phyloP scores from a whole-genome alignment of 2,888 invertebrate species.

The Parapristionchus giblindavisi region DNA sequence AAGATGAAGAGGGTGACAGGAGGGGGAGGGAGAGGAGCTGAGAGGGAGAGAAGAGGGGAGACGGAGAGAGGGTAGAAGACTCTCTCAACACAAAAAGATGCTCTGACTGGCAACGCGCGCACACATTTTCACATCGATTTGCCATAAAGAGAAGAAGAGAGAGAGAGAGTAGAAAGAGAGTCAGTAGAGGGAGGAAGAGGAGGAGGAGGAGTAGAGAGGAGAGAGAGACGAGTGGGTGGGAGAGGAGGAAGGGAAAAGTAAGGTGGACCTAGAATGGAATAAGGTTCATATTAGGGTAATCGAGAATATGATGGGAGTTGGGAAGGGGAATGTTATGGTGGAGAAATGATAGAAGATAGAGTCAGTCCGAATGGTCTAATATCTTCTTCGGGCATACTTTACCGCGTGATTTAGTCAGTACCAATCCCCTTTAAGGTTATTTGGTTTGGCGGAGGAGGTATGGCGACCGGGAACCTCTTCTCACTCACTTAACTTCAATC shows the following conservation, averaged over 20 bases:
- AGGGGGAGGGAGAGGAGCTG: neutral
- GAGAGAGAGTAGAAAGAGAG: conserved; percentile 23
- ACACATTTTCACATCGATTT: conserved; percentile 39
- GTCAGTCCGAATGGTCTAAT: too few species aligned
- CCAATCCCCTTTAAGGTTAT: too few species aligned
- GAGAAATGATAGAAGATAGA: too few species aligned
- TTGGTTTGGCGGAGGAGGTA: too few species aligned
- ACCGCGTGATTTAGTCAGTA: too few species aligned
- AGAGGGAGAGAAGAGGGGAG: neutral
- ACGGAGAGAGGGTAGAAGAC: conserved; percentile 28
- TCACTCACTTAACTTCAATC: too few species aligned
- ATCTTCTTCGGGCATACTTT: too few species aligned
- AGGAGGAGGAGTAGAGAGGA: conserved; percentile 20
- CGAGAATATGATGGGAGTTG: too few species aligned
- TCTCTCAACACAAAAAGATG: conserved; percentile 21
- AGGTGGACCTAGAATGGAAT: neutral
- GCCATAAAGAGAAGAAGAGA: conserved; percentile 33
- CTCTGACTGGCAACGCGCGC: neutral
- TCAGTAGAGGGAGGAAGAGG: conserved; percentile 14
- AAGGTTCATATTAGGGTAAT: too few species aligned
- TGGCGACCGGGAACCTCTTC: too few species aligned
- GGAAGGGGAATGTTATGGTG: too few species aligned
- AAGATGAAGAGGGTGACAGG: neutral
- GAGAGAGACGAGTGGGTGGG: conserved; percentile 6
- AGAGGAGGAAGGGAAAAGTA: neutral